phyloP scores from a whole-genome alignment of 2,797 vertebrate genomes.

The Acanthornis magna region DNA sequence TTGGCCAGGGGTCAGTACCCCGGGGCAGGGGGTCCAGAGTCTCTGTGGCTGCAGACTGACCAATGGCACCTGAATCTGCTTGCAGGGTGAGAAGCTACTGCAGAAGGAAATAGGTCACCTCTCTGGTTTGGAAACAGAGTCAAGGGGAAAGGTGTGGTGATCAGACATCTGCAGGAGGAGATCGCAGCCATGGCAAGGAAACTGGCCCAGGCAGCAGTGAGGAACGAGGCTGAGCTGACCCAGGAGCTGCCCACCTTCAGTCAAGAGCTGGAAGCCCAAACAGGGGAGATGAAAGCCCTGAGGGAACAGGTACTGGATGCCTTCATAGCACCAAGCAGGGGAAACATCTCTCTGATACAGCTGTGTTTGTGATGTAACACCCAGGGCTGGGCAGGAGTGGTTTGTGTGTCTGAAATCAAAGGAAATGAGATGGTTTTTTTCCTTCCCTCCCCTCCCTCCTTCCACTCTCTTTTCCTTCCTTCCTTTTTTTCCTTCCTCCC shows the following conservation, averaged over 20 bases:
- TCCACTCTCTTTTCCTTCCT: too few species aligned
- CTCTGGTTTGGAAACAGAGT: constrained; percentile 59
- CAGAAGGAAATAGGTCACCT: constrained; percentile 62
- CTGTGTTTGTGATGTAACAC: too few species aligned
- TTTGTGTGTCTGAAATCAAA: background rate
- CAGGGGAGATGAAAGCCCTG: constrained; percentile 74
- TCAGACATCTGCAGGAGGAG: constrained; percentile 70
- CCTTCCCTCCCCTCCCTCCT: background rate
- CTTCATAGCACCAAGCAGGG: rapidly evolving
- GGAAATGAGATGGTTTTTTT: rapidly evolving
- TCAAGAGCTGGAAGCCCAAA: constrained; percentile 62
- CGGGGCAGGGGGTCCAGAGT: background rate
- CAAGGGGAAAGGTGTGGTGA: constrained; percentile 68
- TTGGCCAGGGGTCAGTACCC: rapidly evolving
- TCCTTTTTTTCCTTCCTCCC: too few species aligned
- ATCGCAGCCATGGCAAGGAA: constrained; percentile 64
- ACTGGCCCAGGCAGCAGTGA: background rate
- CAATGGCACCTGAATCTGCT: background rate
- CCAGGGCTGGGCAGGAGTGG: too few species aligned
- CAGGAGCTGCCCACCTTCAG: constrained; percentile 58
- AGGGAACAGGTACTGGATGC: constrained; percentile 73
- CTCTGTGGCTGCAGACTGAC: background rate
- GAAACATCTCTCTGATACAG: background rate
- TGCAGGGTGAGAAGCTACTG: constrained; percentile 72
- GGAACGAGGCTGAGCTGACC: background rate